Percentiles rank a stretch among this genome's conserved stretches.
Evolutionary conservation across 2,888 invertebrate genomes (phyloP).

Genomic region (Cheilosia soror): DNA sequence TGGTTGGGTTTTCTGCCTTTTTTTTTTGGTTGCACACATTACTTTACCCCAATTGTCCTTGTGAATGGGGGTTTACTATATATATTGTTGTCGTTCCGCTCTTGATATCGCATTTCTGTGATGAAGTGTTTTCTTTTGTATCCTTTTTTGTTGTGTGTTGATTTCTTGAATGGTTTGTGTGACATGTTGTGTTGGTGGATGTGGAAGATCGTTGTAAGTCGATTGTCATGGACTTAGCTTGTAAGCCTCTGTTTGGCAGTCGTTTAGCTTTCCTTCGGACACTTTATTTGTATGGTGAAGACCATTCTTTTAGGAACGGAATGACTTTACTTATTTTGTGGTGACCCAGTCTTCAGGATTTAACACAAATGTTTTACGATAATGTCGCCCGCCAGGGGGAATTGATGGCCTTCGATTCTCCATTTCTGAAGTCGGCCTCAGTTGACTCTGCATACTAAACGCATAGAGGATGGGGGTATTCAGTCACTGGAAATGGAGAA

Average conservation of each 20-base stretch:
- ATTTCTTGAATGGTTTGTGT: constrained; percentile 26
- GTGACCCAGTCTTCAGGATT: too few relatives aligned
- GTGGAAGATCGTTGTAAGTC: background rate
- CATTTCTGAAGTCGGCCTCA: too few relatives aligned
- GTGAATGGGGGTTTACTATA: constrained; percentile 18
- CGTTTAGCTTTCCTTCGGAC: too few relatives aligned
- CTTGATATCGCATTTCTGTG: constrained; percentile 35
- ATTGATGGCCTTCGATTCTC: too few relatives aligned
- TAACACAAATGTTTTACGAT: too few relatives aligned
- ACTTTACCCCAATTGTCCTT: constrained; percentile 23
- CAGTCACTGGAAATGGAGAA: too few relatives aligned
- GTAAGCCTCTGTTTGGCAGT: background rate
- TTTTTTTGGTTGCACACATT: constrained; percentile 34
- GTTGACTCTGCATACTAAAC: too few relatives aligned
- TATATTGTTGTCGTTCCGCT: constrained; percentile 17
- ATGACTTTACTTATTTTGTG: too few relatives aligned
- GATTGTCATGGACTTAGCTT: background rate
- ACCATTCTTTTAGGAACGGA: too few relatives aligned
- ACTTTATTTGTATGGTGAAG: too few relatives aligned
- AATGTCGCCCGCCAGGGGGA: too few relatives aligned
- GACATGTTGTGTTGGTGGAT: constrained; percentile 1
- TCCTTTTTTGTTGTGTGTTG: constrained; percentile 10
- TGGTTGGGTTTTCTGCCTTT: constrained; percentile 1
- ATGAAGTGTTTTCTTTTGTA: constrained; percentile 34
- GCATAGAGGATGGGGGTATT: too few relatives aligned